Evolutionary conservation across 2,797 vertebrate genomes (phyloP).

Genomic region (Poeciliopsis paucimaculata): DNA sequence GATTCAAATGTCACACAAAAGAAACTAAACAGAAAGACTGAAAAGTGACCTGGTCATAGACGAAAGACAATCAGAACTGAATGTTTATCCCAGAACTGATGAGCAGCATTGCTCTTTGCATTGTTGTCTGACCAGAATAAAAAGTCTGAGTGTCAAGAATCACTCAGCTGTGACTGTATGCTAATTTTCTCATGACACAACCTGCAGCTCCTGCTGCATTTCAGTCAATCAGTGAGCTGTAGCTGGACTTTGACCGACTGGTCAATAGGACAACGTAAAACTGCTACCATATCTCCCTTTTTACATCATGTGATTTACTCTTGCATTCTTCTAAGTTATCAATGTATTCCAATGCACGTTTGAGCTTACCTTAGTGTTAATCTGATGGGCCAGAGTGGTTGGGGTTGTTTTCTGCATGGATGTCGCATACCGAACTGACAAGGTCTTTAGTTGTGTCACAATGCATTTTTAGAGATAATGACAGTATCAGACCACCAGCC

Average conservation of each 20-base stretch:
- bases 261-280: constrained; percentile 13
- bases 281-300: not conserved
- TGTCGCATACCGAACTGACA: not conserved
- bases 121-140: not conserved
- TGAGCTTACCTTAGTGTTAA: not conserved
- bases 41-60: not conserved
- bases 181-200: constrained; percentile 30
- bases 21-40: not conserved
- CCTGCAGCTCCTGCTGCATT: constrained; percentile 21
- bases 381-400: not conserved
- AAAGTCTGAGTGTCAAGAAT: not conserved
- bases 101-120: not conserved
- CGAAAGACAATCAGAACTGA: not conserved
- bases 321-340: not conserved
- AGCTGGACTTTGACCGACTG: constrained; percentile 58
- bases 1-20: not conserved
- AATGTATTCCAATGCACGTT: not conserved
- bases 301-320: not conserved
- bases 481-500: not conserved
- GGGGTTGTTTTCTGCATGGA: not conserved
- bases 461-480: not conserved
- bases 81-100: not conserved
- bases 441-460: not conserved
- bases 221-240: constrained; percentile 50
- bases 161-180: constrained; percentile 45